Percentiles rank a stretch among this genome's conserved stretches.
Conservation (phyloP, 2,888 invertebrate genomes). For the Drosophila mercatorum region DNA sequence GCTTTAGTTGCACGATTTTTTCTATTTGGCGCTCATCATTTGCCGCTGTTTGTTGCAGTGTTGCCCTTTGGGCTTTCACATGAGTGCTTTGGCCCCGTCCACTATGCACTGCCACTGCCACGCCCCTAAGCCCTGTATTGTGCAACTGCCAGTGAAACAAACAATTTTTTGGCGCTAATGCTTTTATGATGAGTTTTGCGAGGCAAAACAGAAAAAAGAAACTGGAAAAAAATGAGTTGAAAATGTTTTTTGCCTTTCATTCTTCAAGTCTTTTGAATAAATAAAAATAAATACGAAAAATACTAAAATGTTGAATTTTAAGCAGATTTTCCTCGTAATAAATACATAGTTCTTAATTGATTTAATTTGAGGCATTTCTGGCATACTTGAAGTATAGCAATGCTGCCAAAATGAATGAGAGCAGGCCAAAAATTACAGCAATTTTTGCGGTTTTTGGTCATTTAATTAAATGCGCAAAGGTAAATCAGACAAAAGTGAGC, state of each 20-base stretch:
- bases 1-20: not conserved
- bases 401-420: not conserved
- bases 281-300: not conserved
- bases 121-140: constrained; percentile 26
- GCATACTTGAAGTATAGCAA: not conserved
- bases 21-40: constrained; percentile 43
- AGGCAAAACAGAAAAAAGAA: constrained; percentile 14
- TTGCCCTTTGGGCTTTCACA: constrained; percentile 55
- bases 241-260: not conserved
- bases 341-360: constrained; percentile 4
- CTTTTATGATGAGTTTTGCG: constrained; percentile 62
- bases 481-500: not conserved
- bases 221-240: not conserved
- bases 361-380: constrained; percentile 16
- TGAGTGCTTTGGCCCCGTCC: constrained; percentile 36
- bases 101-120: not conserved
- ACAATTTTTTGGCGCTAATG: constrained; percentile 52
- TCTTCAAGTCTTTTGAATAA: not conserved
- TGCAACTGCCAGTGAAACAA: constrained; percentile 35
- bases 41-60: constrained; percentile 39
- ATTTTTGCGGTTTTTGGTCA: constrained; percentile 21
- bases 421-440: constrained; percentile 1
- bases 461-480: constrained; percentile 29
- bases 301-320: not conserved
- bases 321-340: not conserved